Base-by-base conservation (phyloP, 2,113 vertebrate genomes). In the Prinia subflava region DNA sequence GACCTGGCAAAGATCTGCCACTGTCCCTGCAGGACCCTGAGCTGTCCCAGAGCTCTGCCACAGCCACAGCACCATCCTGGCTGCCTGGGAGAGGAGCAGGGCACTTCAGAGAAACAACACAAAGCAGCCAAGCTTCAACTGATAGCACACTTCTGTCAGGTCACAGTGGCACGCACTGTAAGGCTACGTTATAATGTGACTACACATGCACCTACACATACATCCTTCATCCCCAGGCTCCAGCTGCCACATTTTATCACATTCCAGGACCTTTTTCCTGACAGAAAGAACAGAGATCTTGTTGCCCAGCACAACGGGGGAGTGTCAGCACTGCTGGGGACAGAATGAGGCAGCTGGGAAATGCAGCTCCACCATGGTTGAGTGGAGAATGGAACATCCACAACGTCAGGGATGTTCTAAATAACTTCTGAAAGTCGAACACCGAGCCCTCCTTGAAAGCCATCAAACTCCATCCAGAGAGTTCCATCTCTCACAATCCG, bases 321-420 rank as follows among this genome's bases (percentile, higher is more conserved):
- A 28, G 46, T 13, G 21, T 44, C 33, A 50, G 52, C 24, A 22
- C 19, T 49, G 63, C 62, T 73, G 57, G 44, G 67, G 46, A 42
- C 31, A 64, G 60, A 83, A 52, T 1, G 44, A 47, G 22, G 10
- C 42, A 39, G 30, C 47, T 23, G 53, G 60, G 47, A 90, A 69
- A 57, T 4, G 53, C n/a, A 65, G 46, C 73, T 57, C 41, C 75
- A 44, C 30, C 59, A 24, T 4, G 10, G 42, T 14, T 30, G 46
- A 35, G 18, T 5, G 31, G 52, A 49, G 56, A 84, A 30, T 4
- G 31, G n/a, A 53, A 47, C 70, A 84, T 28, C 65, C 33, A n/a
- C 56, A 24, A 7, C 0, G 0, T 57, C 55, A 55, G 37, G 60
- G 77, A 74, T 1, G 2, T 47, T 77, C 44, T 52, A 52, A 47